Evolutionary conservation across 2,888 invertebrate genomes (phyloP).

Genomic region (Phortica magna): DNA sequence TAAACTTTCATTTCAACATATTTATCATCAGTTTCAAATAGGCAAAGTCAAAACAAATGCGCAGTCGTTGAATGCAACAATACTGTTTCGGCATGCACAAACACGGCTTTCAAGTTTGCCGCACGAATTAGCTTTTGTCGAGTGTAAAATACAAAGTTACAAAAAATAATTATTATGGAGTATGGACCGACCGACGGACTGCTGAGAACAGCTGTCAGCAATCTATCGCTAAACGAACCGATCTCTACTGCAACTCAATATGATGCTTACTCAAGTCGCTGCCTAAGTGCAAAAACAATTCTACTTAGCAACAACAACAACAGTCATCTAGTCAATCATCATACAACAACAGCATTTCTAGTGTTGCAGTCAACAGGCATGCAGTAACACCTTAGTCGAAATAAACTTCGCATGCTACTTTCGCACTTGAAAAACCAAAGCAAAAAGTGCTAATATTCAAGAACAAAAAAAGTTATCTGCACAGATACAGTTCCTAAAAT

Average conservation of each 20-base stretch:
- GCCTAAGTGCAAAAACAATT: conserved; percentile 28
- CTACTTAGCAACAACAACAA: conserved; percentile 2
- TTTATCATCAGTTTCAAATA: background rate
- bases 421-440: background rate
- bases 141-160: conserved; percentile 8
- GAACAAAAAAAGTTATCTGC: conserved; percentile 11
- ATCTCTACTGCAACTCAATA: background rate
- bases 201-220: conserved; percentile 28
- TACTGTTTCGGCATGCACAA: background rate
- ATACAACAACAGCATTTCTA: too few relatives aligned
- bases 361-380: too few relatives aligned
- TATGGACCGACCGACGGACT: conserved; percentile 2
- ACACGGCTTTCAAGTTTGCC: conserved; percentile 14
- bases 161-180: conserved; percentile 7
- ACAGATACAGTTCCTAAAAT: too few relatives aligned
- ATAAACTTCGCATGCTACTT: background rate
- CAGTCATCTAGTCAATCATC: conserved; percentile 5
- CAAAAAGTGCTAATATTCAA: too few relatives aligned
- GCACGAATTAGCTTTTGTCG: background rate
- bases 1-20: background rate
- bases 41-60: background rate
- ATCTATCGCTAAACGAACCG: background rate
- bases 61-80: background rate
- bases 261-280: background rate
- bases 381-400: too few relatives aligned